These are phyloP conservation scores for Trachymyrmex cornetzi DNA, from an alignment of 1,140 invertebrate species.

Conservation along the genomic window DNA sequence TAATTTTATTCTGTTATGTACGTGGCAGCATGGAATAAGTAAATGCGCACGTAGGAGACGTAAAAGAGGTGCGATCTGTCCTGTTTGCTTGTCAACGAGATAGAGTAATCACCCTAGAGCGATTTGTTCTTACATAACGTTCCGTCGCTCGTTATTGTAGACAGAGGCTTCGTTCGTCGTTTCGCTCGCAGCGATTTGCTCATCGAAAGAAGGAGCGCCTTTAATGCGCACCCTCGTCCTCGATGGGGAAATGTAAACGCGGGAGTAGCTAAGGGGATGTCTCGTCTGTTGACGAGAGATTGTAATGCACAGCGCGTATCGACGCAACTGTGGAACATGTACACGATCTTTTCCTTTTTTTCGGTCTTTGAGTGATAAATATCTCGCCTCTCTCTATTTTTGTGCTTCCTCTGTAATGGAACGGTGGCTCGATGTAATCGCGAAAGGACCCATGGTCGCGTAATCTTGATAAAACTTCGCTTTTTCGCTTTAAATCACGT, in stretches of 20 bases:
- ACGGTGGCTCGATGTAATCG: constrained; percentile 26
- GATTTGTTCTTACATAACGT: constrained; percentile 54
- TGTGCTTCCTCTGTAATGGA: neutral
- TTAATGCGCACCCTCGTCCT: constrained; percentile 60
- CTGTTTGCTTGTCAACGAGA: constrained; percentile 62
- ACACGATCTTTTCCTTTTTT: neutral
- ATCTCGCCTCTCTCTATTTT: constrained; percentile 27
- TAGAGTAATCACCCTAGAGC: constrained; percentile 75
- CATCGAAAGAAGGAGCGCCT: constrained; percentile 64
- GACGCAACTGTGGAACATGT: neutral
- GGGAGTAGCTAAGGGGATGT: neutral
- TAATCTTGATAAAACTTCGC: constrained; percentile 5
- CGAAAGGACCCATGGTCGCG: neutral
- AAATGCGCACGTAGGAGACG: neutral
- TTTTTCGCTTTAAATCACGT: constrained; percentile 1
- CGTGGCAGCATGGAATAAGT: neutral
- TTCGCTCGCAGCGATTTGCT: constrained; percentile 77
- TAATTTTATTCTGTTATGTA: constrained; percentile 6
- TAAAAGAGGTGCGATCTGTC: constrained; percentile 13
- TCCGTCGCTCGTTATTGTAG: constrained; percentile 30
- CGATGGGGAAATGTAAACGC: constrained; percentile 43
- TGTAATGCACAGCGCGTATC: constrained; percentile 17
- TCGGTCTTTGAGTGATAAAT: constrained; percentile 32
- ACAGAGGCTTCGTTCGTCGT: constrained; percentile 49
- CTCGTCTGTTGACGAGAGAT: constrained; percentile 13